Evolutionary conservation across 2,888 invertebrate species (phyloP), one percentile per base, ranked within the genome.

Genomic region (Perithous albicinctus): DNA sequence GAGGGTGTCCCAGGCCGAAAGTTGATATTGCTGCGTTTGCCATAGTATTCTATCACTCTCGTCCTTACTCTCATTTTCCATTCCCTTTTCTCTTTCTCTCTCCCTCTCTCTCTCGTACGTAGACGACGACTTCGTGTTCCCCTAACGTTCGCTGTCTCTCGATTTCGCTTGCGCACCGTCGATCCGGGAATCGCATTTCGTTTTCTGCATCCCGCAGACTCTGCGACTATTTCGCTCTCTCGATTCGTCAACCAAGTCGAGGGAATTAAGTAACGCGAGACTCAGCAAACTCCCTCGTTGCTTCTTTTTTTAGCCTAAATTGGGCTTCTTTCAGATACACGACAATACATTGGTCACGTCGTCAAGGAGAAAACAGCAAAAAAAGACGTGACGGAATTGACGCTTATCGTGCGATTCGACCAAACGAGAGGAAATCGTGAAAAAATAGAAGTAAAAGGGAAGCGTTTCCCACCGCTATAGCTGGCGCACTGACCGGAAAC

Each of bases 11-110:
- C 74, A 56, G 84, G 80, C 81, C 85, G 84, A 87, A 88, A 88
- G 86, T 88, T 90, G 88, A 91, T 90, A 91, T 90, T 89, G 90
- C 90, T 88, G 88, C 85, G 90, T 87, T 89, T 88, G 90, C 91
- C 56, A 26, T n/a, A 67, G 54, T 69, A 77, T 59, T 51, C 26
- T n/a, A 38, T 66, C 29, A 20, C 72, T 66, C 72, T 23, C 54
- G 41, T 3, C 26, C 29, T 41, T 32, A 20, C 72, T 72, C 41
- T 29, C 75, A 63, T 69, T 74, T 46, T 56, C 72, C 15, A 15
- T 63, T 51, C 1, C 12, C 41, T 41, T n/a, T n/a, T n/a, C n/a
- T n/a, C n/a, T n/a, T n/a, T n/a, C n/a, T n/a, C n/a, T n/a, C n/a
- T n/a, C n/a, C n/a, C n/a, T n/a, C n/a, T 77, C 67, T 48, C 41